Evolutionary conservation across 2,888 invertebrate species (phyloP), one percentile per base, ranked within the genome.

Genomic region (Heliconius cydno): DNA sequence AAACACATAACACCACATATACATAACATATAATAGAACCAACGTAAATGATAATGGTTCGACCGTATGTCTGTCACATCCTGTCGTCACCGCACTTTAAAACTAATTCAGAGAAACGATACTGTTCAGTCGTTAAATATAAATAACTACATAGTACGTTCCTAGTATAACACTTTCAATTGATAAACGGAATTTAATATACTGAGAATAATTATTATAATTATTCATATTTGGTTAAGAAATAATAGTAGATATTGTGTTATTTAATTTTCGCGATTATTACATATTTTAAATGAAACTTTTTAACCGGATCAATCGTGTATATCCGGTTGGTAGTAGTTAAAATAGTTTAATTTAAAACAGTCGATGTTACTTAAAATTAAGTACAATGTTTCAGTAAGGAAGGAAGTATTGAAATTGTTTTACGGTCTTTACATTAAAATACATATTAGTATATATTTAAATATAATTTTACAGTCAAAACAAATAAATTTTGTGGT

Each of bases 81-180:
- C 57, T n/a, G 34, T 60, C 57, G 57, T 60, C 73, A 15, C n/a
- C 34, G 34, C n/a, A 25, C 57, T 34, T 34, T 60, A n/a, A n/a
- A 34, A 73, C 73, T 60, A 60, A 60, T 73, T 73, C 73, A 73
- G n/a, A 60, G 73, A 73, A 73, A 34, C 22, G 73, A 73, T 38
- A 73, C 34, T 60, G 73, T 7, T n/a, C 38, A 60, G 2, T 13
- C 15, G 38, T n/a, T 41, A 41, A 41, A 68, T 41, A 41, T 38
- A n/a, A 41, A 34, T 10, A 68, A 41, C 25, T 13, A 68, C 25
- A 68, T 68, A 38, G 57, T 57, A 57, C 22, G 22, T 57, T 25
- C 25, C 25, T 25, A 25, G 38, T 68, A 38, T 68, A 2, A 13
- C 41, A 68, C 41, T 68, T 68, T 41, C 12, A n/a, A 68, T n/a